Evolutionary conservation across 2,797 vertebrate genomes (phyloP).

Genomic region (Okamejei kenojei): DNA sequence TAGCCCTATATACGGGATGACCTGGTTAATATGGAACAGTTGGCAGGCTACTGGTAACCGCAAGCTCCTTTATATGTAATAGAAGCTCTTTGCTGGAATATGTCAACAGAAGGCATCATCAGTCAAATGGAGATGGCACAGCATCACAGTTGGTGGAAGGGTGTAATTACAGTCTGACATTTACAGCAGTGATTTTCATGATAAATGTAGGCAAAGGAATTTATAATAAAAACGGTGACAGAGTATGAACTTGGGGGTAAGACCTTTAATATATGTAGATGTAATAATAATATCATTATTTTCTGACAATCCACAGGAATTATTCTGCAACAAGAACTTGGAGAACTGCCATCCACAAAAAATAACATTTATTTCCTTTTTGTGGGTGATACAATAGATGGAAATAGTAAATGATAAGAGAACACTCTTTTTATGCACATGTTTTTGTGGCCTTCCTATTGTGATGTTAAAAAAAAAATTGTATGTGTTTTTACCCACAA

Average conservation of each 20-base stretch:
- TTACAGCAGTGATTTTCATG: background rate
- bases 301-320: background rate
- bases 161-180: conserved; percentile 8
- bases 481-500: background rate
- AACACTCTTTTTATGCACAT: background rate
- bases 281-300: background rate
- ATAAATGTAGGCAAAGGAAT: background rate
- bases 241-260: background rate
- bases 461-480: background rate
- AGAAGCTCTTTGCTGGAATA: background rate
- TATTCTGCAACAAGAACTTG: background rate
- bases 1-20: too few relatives aligned
- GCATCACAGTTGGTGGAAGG: conserved; percentile 6
- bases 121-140: background rate
- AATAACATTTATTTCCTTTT: background rate
- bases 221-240: conserved; percentile 5
- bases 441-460: background rate
- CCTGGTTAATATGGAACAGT: too few relatives aligned
- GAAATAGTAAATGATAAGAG: background rate
- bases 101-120: background rate
- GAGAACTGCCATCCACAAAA: background rate
- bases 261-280: conserved; percentile 12
- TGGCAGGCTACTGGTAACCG: background rate
- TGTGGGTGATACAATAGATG: background rate
- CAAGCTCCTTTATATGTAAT: background rate